Evolutionary conservation across 92 coral and sea anemone genomes (phyloP).

Genomic region (Palythoa heliodiscus): DNA sequence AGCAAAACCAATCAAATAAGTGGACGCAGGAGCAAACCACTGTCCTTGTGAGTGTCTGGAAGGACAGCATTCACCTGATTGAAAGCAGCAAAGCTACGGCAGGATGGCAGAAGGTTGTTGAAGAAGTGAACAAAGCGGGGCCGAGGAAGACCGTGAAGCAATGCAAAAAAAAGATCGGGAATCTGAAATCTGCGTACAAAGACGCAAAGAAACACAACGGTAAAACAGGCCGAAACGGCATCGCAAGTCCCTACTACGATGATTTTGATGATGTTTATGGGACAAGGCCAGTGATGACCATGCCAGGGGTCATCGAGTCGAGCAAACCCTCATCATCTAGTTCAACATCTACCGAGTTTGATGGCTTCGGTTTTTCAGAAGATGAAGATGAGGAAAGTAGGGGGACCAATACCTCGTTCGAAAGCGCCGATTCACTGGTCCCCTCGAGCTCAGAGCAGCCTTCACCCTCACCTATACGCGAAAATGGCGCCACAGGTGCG

Average conservation of each 20-base stretch:
- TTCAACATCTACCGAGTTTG: no score
- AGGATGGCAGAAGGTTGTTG: conserved; percentile 28
- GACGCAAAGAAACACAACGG: conserved; percentile 63
- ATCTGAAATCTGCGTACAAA: conserved; percentile 63
- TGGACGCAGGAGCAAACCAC: conserved; percentile 28
- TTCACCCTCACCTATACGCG: no score
- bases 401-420: no score
- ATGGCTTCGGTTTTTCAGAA: no score
- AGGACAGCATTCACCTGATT: conserved; percentile 11
- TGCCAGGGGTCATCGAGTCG: conserved; percentile 56
- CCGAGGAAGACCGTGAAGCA: conserved; percentile 52
- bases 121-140: conserved; percentile 39
- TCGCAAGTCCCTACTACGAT: conserved; percentile 58
- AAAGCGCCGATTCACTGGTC: no score
- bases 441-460: no score
- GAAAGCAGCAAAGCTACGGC: conserved; percentile 37
- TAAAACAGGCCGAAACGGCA: conserved; percentile 48
- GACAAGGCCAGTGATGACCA: conserved; percentile 56
- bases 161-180: conserved; percentile 61
- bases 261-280: conserved; percentile 66
- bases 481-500: no score
- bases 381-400: no score
- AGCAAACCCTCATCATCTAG: not conserved
- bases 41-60: conserved; percentile 37
- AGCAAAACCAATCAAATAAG: no score